Evolutionary conservation across 1,140 invertebrate species (phyloP), one percentile per base, ranked within the genome.

Genomic region (Aleiodes sp.): DNA sequence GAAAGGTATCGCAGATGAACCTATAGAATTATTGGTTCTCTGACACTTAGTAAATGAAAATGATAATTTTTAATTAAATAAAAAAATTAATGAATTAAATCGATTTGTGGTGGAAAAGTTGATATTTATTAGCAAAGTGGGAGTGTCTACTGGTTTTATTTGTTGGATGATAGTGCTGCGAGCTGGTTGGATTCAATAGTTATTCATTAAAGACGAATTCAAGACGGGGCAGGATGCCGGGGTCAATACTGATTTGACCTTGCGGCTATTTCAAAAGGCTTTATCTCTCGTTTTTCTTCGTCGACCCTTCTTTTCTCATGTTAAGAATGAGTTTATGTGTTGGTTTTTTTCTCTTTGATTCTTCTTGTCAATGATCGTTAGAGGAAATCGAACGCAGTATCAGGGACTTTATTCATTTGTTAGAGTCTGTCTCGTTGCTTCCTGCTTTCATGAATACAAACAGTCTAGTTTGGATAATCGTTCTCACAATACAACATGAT

Each of bases 131-230:
- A n/a, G 9, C 9, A 59, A 10, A 59, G 33, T 62, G 29, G 33
- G 29, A 37, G 33, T 63, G 37, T 37, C 29, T 78, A 79, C 80
- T 80, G 74, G 70, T 82, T 73, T 82, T 82, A 80, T 82, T 83
- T 77, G 71, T 74, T 70, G 78, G 73, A 77, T 82, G 80, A 84
- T 70, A 79, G 78, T n/a, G n/a, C n/a, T n/a, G 80, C 79, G 82
- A 76, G 78, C 31, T 4, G n/a, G n/a, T 4, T 8, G 24, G 28
- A 85, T 84, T 84, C 80, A 85, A 84, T 85, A 84, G 80, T 82
- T 83, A 85, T 83, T 84, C 83, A 84, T 84, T 84, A 85, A 81
- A 80, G 76, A 78, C 79, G 80, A 81, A 82, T 83, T 81, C 77
- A 80, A 78, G 71, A 59, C 46, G 77, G 73, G 74, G 75, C 81